These are phyloP conservation scores for Heliconius charithonia DNA, from an alignment of 2,888 invertebrate genomes.

Conservation along the genomic window DNA sequence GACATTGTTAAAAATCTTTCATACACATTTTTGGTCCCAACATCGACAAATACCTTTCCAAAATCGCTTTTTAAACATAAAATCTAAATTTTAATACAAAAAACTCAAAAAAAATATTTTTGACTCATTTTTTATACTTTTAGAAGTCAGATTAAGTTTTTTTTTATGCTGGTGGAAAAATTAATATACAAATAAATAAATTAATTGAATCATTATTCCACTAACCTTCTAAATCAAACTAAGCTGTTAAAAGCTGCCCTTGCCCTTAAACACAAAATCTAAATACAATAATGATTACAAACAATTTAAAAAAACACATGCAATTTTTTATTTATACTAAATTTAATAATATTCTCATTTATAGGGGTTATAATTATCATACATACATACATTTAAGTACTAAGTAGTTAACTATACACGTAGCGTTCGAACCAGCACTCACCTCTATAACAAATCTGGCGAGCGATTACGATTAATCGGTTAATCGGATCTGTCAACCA, in stretches of 20 bases:
- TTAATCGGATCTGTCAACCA: not conserved
- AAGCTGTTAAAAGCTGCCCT: slow-evolving; percentile 10
- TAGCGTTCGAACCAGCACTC: slow-evolving; percentile 3
- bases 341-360: not conserved
- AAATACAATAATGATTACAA: not conserved
- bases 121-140: no score
- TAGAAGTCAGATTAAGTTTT: no score
- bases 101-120: no score
- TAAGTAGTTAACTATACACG: slow-evolving; percentile 11
- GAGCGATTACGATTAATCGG: slow-evolving; percentile 18
- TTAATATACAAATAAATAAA: not conserved
- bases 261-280: not conserved
- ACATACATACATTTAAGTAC: slow-evolving; percentile 29
- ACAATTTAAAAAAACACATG: not conserved
- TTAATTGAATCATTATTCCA: not conserved
- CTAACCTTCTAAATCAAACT: not conserved
- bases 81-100: no score
- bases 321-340: not conserved
- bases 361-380: not conserved
- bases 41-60: not conserved
- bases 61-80: not conserved
- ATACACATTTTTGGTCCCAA: slow-evolving; percentile 16
- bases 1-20: not conserved
- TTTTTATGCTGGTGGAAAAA: not conserved
- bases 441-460: slow-evolving; percentile 11